These are phyloP conservation scores for Oconnorella tubifera DNA, from an alignment of 2,888 invertebrate species.

Conservation along the genomic window DNA sequence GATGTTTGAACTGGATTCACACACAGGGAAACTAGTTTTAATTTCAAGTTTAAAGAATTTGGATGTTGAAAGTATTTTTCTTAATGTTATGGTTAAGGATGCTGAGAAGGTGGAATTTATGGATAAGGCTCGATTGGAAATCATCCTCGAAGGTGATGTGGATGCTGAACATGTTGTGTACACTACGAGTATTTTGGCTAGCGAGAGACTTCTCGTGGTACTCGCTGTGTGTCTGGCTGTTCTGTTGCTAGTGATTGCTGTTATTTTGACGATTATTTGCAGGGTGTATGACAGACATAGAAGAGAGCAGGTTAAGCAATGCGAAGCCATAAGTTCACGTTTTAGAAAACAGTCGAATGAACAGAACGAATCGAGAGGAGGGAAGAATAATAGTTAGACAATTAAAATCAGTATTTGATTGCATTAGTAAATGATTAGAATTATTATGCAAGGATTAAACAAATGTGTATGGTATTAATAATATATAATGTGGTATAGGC, in stretches of 20 bases:
- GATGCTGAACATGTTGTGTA: too few species aligned
- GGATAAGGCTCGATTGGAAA: not conserved
- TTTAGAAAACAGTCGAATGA: too few species aligned
- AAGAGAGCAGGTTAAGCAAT: too few species aligned
- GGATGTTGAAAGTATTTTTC: not conserved
- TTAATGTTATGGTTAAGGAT: not conserved
- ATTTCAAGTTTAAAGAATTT: not conserved
- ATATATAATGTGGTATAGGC: too few species aligned
- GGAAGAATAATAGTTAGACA: too few species aligned
- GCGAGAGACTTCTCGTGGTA: not conserved
- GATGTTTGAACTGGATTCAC: not conserved
- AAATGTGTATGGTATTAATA: too few species aligned
- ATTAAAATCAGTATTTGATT: too few species aligned
- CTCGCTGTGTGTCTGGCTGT: not conserved
- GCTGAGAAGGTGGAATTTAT: not conserved
- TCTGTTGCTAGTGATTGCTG: not conserved
- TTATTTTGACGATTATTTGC: not conserved
- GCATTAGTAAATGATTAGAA: too few species aligned
- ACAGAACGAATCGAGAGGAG: too few species aligned
- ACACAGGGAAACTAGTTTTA: conserved; percentile 1
- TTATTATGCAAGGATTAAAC: too few species aligned
- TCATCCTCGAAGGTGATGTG: not conserved
- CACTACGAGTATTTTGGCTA: not conserved
- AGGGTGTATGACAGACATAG: not conserved
- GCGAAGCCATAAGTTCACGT: too few species aligned